Conservation (phyloP, 2,113 vertebrate species). For the Gambusia affinis region DNA sequence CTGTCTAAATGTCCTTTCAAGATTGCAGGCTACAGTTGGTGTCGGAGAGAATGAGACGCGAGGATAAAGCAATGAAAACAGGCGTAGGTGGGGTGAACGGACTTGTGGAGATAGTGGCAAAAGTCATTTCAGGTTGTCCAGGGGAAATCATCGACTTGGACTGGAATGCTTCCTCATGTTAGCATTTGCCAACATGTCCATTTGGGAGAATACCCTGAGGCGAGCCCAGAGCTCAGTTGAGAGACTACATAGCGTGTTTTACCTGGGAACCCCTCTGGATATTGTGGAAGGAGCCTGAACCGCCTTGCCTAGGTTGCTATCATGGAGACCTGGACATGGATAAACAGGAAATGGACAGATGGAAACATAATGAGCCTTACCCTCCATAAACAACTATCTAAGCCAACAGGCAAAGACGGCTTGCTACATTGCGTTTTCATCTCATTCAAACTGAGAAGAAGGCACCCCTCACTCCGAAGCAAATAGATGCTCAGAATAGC, state of each 20-base stretch:
- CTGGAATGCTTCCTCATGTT: constrained; percentile 12
- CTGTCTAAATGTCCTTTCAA: constrained; percentile 7
- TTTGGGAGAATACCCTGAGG: constrained; percentile 26
- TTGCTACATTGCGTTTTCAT: background rate
- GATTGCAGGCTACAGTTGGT: background rate
- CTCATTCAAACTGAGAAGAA: constrained; percentile 18
- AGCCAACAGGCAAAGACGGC: background rate
- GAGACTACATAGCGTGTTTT: constrained; percentile 39
- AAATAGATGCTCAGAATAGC: constrained; percentile 21
- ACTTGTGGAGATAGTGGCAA: background rate
- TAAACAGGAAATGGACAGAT: constrained; percentile 8
- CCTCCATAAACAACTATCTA: constrained; percentile 15
- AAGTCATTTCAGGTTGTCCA: constrained; percentile 14
- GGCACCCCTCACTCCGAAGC: constrained; percentile 23
- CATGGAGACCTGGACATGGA: constrained; percentile 6
- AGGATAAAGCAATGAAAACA: background rate
- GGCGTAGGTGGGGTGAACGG: background rate
- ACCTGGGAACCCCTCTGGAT: constrained; percentile 22
- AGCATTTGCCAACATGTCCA: background rate
- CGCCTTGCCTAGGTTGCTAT: constrained; percentile 5
- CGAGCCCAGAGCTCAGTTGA: constrained; percentile 16
- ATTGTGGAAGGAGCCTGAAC: background rate
- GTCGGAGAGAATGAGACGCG: background rate
- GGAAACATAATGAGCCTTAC: background rate
- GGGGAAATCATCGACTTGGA: constrained; percentile 24